These are phyloP conservation scores for Lysandra coridon DNA, from an alignment of 2,888 invertebrate species.

Conservation along the genomic window DNA sequence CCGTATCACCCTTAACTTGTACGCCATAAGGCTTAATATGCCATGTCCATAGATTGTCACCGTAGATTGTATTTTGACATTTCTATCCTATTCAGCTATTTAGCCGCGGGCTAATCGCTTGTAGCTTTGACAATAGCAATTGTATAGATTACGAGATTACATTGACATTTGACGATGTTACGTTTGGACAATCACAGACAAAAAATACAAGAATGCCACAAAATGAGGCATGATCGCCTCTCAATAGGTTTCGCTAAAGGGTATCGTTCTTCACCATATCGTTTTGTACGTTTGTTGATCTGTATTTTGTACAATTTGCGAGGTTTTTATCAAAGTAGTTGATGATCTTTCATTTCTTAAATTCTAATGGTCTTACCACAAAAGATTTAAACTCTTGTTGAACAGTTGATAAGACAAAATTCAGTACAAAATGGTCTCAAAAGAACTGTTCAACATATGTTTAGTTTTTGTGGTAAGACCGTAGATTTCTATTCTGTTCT, in stretches of 20 bases:
- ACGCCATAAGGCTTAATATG: neutral
- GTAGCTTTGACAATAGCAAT: conserved; percentile 49
- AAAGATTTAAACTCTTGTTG: no score
- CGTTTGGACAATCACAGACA: neutral
- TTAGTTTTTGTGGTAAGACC: no score
- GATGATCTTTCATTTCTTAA: no score
- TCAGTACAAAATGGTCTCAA: no score
- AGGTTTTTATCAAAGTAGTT: neutral
- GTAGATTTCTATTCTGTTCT: no score
- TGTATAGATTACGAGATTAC: conserved; percentile 33
- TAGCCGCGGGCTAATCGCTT: conserved; percentile 70
- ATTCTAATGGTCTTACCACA: no score
- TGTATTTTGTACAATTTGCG: neutral
- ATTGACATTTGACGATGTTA: neutral
- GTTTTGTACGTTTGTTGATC: neutral
- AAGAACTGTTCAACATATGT: no score
- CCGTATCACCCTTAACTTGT: neutral
- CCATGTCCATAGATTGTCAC: conserved; percentile 53
- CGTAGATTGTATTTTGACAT: conserved; percentile 77
- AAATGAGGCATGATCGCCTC: conserved; percentile 38
- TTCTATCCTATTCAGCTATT: conserved; percentile 73
- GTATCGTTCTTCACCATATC: neutral
- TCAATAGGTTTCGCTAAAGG: neutral
- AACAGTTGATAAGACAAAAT: no score
- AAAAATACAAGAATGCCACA: conserved; percentile 43